These are phyloP conservation scores for Aspidiotus rigidus DNA, from an alignment of 2,888 invertebrate genomes.

Conservation along the genomic window DNA sequence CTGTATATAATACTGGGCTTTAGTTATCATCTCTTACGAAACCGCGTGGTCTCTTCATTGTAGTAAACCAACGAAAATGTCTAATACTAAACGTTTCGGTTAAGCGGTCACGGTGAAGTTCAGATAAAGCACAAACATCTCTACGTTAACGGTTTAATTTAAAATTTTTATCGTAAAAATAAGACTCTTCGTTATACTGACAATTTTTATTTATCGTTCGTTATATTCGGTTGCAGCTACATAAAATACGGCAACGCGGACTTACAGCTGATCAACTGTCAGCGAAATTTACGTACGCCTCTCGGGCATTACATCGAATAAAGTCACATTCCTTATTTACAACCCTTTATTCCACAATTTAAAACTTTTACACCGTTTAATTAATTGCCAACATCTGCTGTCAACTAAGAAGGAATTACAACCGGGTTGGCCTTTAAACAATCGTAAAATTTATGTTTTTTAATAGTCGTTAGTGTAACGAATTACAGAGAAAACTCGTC, in stretches of 20 bases:
- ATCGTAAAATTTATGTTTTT: constrained; percentile 33
- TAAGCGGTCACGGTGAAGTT: constrained; percentile 10
- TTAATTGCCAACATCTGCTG: constrained; percentile 34
- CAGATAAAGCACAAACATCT: constrained; percentile 16
- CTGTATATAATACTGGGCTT: neutral
- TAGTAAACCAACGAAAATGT: neutral
- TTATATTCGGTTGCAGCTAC: too few species aligned
- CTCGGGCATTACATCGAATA: constrained; percentile 25
- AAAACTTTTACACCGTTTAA: constrained; percentile 26
- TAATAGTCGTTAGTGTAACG: constrained; percentile 18
- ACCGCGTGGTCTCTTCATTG: constrained; percentile 22
- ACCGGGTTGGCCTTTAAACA: constrained; percentile 21
- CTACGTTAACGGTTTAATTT: constrained; percentile 13
- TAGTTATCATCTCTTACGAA: neutral
- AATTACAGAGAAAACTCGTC: neutral
- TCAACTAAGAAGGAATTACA: constrained; percentile 24
- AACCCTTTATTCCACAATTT: constrained; percentile 25
- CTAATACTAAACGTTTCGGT: constrained; percentile 18
- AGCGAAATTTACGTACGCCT: neutral
- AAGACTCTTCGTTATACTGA: constrained; percentile 1
- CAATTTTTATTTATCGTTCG: neutral
- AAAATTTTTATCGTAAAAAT: too few species aligned
- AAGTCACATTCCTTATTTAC: constrained; percentile 32
- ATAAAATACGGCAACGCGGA: too few species aligned
- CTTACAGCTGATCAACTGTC: neutral